These are phyloP conservation scores for Pyrgilauda ruficollis DNA, from an alignment of 2,113 vertebrate species.

Conservation along the genomic window DNA sequence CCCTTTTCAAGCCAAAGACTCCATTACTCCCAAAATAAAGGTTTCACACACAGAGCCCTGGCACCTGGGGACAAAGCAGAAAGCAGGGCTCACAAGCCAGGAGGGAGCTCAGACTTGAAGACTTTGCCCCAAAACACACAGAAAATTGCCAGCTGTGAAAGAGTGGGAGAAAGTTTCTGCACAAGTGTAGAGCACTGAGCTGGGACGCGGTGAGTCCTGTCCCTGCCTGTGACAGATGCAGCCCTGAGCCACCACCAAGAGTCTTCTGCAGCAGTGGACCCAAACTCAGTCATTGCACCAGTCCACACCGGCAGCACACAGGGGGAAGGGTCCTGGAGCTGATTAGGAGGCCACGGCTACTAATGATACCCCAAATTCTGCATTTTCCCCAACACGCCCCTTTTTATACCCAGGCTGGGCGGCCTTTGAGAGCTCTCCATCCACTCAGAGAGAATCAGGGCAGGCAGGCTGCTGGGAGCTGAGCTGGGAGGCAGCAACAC, in stretches of 20 bases:
- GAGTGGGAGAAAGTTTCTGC: neutral
- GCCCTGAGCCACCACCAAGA: neutral
- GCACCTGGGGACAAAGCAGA: neutral
- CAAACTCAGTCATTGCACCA: neutral
- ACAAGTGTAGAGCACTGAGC: neutral
- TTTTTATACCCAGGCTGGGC: neutral
- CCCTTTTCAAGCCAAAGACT: neutral
- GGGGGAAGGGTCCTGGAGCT: neutral
- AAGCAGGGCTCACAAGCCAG: neutral
- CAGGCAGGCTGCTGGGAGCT: neutral
- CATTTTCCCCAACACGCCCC: accelerated
- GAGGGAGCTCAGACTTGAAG: neutral
- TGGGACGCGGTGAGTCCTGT: accelerated
- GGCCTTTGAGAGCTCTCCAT: neutral
- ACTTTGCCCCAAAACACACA: neutral
- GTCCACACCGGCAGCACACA: neutral
- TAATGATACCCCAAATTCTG: neutral
- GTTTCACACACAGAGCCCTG: neutral
- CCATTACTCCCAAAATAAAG: neutral
- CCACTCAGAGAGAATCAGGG: neutral
- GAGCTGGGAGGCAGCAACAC: accelerated
- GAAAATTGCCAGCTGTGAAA: neutral
- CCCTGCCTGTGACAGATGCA: neutral
- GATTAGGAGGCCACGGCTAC: neutral
- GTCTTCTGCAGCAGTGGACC: neutral